Evolutionary conservation across 2,797 vertebrate genomes (phyloP), one percentile per base, ranked within the genome.

Genomic region (Danionella dracula): DNA sequence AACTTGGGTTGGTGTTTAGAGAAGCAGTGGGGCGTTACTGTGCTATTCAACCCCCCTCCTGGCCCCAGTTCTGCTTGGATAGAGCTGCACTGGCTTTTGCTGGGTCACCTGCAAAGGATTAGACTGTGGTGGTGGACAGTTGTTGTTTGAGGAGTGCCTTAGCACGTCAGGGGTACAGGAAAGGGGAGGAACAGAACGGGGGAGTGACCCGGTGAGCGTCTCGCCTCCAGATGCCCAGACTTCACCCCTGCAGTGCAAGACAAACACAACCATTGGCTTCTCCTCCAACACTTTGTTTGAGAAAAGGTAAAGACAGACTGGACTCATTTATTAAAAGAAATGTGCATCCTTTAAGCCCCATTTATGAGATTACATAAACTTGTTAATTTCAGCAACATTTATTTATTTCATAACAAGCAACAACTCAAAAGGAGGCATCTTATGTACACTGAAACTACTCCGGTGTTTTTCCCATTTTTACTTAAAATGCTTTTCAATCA

Each of bases 81-180:
- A 56, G 48, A 27, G 23, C 40, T 79, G 85, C 79, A 56, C 34
- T 12, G 76, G 61, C 77, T 75, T 21, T 83, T 80, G 81, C 82
- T 78, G 80, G 69, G 79, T 87, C 84, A 85, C 83, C 83, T 86
- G 83, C 82, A 82, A 74, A 74, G 83, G 78, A 85, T 85, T 84
- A 86, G 79, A 57, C 68, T 66, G 31, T 44, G 67, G 51, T 46
- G 62, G 82, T 83, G 87, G 84, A 88, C 85, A 86, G 84, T 87
- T 85, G 86, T 87, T 85, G 88, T 88, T 86, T 84, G 82, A 89
- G 81, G 68, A 85, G 77, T 81, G 81, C 85, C 86, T 86, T 81
- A 86, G 81, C 73, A 29, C 45, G 6, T 74, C 66, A 35, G 63
- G 58, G 62, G 56, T 19, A 42, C 29, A 60, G 62, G 58, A 63